Conservation (phyloP, 2,888 invertebrate genomes). For the Lathronympha strigana region DNA sequence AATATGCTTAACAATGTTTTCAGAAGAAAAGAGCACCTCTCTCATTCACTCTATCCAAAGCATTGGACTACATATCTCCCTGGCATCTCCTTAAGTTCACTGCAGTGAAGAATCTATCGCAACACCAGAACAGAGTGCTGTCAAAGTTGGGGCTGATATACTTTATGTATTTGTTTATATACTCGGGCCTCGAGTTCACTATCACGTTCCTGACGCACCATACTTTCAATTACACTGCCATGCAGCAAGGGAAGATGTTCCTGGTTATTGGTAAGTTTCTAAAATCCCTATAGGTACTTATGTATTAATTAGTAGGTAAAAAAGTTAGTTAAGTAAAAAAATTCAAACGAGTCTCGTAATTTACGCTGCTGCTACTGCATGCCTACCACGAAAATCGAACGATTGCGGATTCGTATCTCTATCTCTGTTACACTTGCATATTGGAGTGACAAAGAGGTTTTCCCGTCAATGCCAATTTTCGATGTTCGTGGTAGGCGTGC, state of each 20-base stretch:
- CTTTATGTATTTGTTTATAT: conserved; percentile 96
- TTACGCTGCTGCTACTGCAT: no score
- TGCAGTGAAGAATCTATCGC: conserved; percentile 87
- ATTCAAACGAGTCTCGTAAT: no score
- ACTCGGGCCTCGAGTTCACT: conserved; percentile 98
- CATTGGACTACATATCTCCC: conserved; percentile 79
- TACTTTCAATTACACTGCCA: conserved; percentile 94
- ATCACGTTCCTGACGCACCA: conserved; percentile 98
- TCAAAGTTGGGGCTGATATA: conserved; percentile 89
- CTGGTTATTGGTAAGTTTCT: conserved; percentile 90
- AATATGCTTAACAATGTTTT: conserved; percentile 54
- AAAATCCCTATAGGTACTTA: no score
- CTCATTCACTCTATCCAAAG: conserved; percentile 86
- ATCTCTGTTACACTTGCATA: no score
- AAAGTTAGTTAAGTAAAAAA: no score
- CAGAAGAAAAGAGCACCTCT: conserved; percentile 89
- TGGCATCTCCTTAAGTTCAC: conserved; percentile 83
- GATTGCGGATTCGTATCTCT: no score
- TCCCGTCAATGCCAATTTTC: no score
- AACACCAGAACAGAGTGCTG: conserved; percentile 86
- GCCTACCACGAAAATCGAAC: no score
- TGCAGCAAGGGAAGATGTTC: conserved; percentile 99
- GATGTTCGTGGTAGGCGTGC: no score
- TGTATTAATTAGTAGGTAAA: no score
- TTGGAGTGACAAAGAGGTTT: no score